phyloP scores from a whole-genome alignment of 2,888 invertebrate genomes.

The Clivina fossor region DNA sequence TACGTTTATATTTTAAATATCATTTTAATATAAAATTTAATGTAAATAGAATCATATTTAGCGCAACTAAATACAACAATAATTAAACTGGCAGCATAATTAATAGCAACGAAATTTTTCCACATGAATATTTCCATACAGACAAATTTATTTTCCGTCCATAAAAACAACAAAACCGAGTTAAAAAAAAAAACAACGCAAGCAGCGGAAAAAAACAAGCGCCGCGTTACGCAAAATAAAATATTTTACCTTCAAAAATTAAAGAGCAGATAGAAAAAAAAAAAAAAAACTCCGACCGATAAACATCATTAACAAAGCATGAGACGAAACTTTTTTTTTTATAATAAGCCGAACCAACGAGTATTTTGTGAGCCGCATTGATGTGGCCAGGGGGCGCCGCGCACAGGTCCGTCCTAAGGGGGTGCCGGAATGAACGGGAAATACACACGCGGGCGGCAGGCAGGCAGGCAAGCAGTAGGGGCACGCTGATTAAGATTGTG shows the following conservation, averaged over 20 bases:
- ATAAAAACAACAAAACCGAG: constrained; percentile 23
- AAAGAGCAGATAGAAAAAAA: constrained; percentile 20
- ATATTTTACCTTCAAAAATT: constrained; percentile 26
- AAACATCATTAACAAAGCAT: constrained; percentile 28
- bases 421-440: not conserved
- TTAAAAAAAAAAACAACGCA: too few relatives aligned
- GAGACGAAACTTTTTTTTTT: constrained; percentile 27
- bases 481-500: constrained; percentile 34
- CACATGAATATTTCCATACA: not conserved
- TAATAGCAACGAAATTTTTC: too few relatives aligned
- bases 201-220: constrained; percentile 1
- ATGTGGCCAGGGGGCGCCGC: constrained; percentile 13
- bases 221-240: constrained; percentile 20
- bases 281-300: constrained; percentile 18
- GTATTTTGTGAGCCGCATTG: constrained; percentile 22
- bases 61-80: too few relatives aligned
- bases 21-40: too few relatives aligned
- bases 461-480: constrained; percentile 2
- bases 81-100: too few relatives aligned
- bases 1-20: too few relatives aligned
- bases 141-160: constrained; percentile 4
- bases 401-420: constrained; percentile 20
- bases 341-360: constrained; percentile 15
- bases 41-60: too few relatives aligned
- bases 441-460: not conserved